A percentile compares a stretch with the other conserved stretches of the same genome.
Conservation (phyloP, 2,888 invertebrate genomes). For the Caprella mutica region DNA sequence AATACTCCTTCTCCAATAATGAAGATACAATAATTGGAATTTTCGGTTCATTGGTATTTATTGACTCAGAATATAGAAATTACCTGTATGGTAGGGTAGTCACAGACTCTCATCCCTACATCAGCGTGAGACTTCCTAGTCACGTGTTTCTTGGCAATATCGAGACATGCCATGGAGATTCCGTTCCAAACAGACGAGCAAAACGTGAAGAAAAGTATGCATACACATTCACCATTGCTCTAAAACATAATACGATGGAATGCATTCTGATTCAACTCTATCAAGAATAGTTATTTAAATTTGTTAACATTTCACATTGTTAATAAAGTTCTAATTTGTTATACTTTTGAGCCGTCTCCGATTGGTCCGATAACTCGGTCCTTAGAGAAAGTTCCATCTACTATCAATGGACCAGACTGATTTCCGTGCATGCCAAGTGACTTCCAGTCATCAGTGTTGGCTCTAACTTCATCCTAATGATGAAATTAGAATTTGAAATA, state of each 20-base stretch:
- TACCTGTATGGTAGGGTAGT: constrained; percentile 30
- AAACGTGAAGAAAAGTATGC: constrained; percentile 16
- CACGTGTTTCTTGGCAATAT: constrained; percentile 24
- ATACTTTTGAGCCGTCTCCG: constrained; percentile 18
- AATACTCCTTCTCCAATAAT: too few species aligned
- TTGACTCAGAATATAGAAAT: too few species aligned
- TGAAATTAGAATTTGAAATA: not conserved
- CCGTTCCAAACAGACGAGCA: constrained; percentile 23
- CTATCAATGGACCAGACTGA: constrained; percentile 28
- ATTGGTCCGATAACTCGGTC: constrained; percentile 25
- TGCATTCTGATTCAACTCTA: not conserved
- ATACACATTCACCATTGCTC: constrained; percentile 3
- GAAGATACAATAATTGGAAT: too few species aligned
- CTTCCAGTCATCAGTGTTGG: constrained; percentile 31
- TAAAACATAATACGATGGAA: not conserved
- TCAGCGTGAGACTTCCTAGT: constrained; percentile 19
- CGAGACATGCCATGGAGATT: constrained; percentile 23
- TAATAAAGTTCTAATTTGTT: too few species aligned
- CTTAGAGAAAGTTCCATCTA: constrained; percentile 21
- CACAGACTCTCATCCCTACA: constrained; percentile 29
- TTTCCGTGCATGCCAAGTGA: constrained; percentile 31
- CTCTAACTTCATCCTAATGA: constrained; percentile 28
- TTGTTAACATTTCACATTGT: too few species aligned
- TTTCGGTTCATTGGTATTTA: too few species aligned
- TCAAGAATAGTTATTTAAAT: not conserved